Evolutionary conservation across 92 coral and sea anemone species (phyloP).

Genomic region (Porites divaricata): DNA sequence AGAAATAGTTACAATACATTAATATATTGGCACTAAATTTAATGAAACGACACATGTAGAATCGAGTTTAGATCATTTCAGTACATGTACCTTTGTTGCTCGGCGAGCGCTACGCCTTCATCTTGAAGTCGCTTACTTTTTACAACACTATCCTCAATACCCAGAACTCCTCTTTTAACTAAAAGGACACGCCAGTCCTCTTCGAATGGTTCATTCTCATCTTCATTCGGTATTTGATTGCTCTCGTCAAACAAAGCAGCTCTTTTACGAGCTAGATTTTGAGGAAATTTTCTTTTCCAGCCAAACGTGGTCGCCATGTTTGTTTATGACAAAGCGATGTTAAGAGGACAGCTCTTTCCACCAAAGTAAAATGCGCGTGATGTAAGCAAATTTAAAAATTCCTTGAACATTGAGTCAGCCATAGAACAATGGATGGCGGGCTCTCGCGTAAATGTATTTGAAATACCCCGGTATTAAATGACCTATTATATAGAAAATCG

Average conservation of each 20-base stretch:
- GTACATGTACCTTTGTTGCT: slow-evolving; percentile 67
- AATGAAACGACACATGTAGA: no score
- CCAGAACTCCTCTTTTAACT: slow-evolving; percentile 46
- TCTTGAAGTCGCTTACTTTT: slow-evolving; percentile 78
- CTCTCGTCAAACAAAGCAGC: slow-evolving; percentile 71
- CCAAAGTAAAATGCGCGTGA: neutral
- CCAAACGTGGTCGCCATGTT: slow-evolving; percentile 87
- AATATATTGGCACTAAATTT: no score
- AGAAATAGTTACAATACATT: no score
- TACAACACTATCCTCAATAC: slow-evolving; percentile 59
- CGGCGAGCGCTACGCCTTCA: slow-evolving; percentile 88
- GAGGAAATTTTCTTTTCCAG: slow-evolving; percentile 79
- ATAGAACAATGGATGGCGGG: no score
- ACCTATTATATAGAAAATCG: no score
- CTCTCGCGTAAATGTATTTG: no score
- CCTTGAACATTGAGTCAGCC: neutral
- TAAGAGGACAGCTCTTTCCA: slow-evolving; percentile 19
- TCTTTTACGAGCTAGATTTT: slow-evolving; percentile 67
- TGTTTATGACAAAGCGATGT: slow-evolving; percentile 22
- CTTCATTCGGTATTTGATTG: slow-evolving; percentile 52
- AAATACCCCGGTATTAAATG: no score
- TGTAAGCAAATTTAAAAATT: neutral
- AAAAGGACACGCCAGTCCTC: slow-evolving; percentile 65
- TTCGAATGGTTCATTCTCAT: slow-evolving; percentile 56
- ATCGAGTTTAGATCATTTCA: no score